Evolutionary conservation across 2,113 vertebrate genomes (phyloP).

Genomic region (Xyrauchen texanus): DNA sequence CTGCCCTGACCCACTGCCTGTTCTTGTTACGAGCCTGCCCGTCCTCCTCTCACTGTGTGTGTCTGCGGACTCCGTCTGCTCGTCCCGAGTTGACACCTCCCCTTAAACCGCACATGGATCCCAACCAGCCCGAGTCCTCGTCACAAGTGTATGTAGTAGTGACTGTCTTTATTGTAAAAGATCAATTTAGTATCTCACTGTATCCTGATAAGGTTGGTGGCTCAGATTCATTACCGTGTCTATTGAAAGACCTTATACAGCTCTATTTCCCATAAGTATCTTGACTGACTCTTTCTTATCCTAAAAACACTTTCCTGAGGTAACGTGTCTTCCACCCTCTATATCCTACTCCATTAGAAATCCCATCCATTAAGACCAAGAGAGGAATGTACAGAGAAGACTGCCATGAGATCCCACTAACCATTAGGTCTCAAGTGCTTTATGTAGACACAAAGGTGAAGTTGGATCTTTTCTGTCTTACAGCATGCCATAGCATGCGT

Average conservation of each 20-base stretch:
- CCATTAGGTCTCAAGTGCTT: not conserved
- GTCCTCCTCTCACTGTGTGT: too few species aligned
- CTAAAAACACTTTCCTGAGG: slow-evolving; percentile 26
- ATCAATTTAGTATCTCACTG: not conserved
- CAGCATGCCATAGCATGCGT: not conserved
- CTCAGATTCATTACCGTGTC: slow-evolving; percentile 9
- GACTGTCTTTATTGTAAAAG: not conserved
- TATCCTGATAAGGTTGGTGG: slow-evolving; percentile 31
- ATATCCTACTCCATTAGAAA: slow-evolving; percentile 18
- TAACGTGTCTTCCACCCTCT: not conserved
- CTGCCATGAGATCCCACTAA: not conserved
- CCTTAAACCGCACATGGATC: too few species aligned
- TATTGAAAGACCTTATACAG: slow-evolving; percentile 5
- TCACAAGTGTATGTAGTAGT: too few species aligned
- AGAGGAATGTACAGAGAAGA: too few species aligned
- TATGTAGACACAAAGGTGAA: not conserved
- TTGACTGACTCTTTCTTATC: slow-evolving; percentile 4
- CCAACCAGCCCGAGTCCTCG: too few species aligned
- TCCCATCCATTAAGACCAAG: slow-evolving; percentile 22
- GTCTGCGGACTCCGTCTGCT: too few species aligned
- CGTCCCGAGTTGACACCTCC: too few species aligned
- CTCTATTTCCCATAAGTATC: not conserved
- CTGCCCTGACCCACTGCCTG: too few species aligned
- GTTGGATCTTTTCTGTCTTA: not conserved
- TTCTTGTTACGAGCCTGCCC: too few species aligned